Evolutionary conservation across 37 sponge, comb jelly and placozoan genomes (phyloP).

Genomic region (Tethya wilhelma): DNA sequence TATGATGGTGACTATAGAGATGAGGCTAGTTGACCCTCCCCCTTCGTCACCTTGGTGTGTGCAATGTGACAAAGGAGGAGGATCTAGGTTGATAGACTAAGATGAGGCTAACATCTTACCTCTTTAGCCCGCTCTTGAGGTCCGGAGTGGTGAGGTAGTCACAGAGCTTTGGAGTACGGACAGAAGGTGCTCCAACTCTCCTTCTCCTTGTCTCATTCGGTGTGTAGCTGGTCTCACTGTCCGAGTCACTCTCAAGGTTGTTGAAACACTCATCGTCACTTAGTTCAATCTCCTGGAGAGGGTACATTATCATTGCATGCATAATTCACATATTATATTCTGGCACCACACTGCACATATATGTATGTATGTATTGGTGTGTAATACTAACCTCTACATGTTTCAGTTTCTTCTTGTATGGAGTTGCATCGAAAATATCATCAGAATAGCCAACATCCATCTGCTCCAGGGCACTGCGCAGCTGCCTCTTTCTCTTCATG

Average conservation of each 20-base stretch:
- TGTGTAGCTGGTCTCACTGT: not conserved
- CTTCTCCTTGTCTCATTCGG: not conserved
- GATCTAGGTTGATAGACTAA: not conserved
- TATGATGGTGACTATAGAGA: too few relatives aligned
- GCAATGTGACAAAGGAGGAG: too few relatives aligned
- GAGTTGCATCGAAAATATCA: slow-evolving; percentile 54
- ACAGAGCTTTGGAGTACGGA: slow-evolving; percentile 23
- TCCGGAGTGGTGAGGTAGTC: slow-evolving; percentile 25
- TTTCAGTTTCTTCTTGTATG: slow-evolving; percentile 25
- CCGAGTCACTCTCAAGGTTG: not conserved
- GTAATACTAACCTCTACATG: not conserved
- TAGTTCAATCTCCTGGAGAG: not conserved
- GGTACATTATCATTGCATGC: not conserved
- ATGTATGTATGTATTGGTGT: not conserved
- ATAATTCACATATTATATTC: not conserved
- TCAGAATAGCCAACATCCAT: slow-evolving; percentile 44
- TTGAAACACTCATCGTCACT: not conserved
- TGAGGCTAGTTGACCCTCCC: not conserved
- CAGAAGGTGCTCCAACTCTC: slow-evolving; percentile 2
- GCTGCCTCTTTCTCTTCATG: slow-evolving; percentile 62
- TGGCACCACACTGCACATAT: not conserved
- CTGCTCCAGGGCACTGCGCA: slow-evolving; percentile 6
- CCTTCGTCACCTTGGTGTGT: not conserved
- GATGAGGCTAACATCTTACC: too few relatives aligned
- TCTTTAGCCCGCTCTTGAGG: slow-evolving; percentile 6